Percentiles rank a stretch among this genome's conserved stretches.
These are phyloP conservation scores for Sympetrum striolatum DNA, from an alignment of 2,888 invertebrate genomes.

Conservation along the genomic window DNA sequence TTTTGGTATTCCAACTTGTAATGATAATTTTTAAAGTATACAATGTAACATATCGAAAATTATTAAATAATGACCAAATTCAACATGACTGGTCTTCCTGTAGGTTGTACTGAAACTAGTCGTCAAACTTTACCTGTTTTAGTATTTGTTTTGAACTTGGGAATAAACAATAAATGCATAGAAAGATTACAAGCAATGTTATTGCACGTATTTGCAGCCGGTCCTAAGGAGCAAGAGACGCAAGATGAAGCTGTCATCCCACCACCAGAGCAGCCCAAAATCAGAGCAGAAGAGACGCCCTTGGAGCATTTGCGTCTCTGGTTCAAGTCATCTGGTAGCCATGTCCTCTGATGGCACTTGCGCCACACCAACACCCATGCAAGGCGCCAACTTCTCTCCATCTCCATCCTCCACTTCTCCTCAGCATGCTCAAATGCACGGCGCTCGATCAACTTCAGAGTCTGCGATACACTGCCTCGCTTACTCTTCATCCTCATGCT, in stretches of 20 bases:
- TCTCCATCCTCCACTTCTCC: not conserved
- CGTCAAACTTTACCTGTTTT: too few relatives aligned
- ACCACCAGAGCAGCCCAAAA: constrained; percentile 17
- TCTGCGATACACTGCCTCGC: constrained; percentile 14
- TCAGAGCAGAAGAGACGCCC: constrained; percentile 17
- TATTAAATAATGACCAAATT: too few relatives aligned
- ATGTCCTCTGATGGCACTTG: not conserved
- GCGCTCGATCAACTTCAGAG: constrained; percentile 13
- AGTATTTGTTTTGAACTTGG: not conserved
- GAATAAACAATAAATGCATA: not conserved
- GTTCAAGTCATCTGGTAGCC: not conserved
- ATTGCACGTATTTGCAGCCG: not conserved
- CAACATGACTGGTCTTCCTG: too few relatives aligned
- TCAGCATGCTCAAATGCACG: not conserved
- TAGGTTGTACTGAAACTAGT: too few relatives aligned
- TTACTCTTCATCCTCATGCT: constrained; percentile 11
- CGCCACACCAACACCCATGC: not conserved
- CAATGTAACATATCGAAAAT: too few relatives aligned
- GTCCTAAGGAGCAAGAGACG: not conserved
- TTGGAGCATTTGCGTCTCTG: constrained; percentile 18
- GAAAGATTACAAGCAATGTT: not conserved
- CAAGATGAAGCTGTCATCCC: not conserved
- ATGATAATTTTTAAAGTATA: too few relatives aligned
- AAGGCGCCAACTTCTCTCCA: not conserved
- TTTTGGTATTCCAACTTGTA: too few relatives aligned